Conservation (phyloP, 2,888 invertebrate species). For the Dusona sp. region DNA sequence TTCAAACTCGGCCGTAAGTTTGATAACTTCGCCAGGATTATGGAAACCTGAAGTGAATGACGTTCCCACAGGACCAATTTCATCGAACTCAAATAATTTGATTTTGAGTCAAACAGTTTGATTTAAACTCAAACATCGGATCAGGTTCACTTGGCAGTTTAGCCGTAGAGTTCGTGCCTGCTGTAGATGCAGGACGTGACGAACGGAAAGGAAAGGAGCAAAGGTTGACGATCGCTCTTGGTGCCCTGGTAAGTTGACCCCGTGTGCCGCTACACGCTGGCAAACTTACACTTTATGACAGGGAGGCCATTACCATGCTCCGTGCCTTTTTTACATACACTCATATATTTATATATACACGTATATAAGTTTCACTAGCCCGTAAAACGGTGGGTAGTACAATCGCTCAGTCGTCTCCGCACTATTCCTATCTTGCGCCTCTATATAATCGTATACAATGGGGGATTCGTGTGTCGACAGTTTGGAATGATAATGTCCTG, state of each 20-base stretch:
- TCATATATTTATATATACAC: neutral
- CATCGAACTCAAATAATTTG: conserved; percentile 28
- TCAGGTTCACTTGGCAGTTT: conserved; percentile 48
- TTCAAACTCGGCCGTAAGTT: neutral
- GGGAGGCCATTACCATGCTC: conserved; percentile 53
- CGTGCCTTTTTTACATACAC: conserved; percentile 18
- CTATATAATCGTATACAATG: conserved; percentile 65
- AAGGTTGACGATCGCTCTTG: conserved; percentile 63
- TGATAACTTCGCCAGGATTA: conserved; percentile 20
- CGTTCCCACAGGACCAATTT: conserved; percentile 59
- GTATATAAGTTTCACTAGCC: conserved; percentile 7
- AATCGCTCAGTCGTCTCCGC: conserved; percentile 55
- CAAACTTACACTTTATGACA: conserved; percentile 54
- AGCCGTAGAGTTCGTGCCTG: conserved; percentile 34
- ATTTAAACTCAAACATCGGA: conserved; percentile 42
- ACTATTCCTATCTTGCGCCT: conserved; percentile 53
- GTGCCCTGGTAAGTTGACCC: conserved; percentile 59
- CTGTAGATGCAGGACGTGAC: conserved; percentile 58
- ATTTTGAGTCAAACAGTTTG: conserved; percentile 9
- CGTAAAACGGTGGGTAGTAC: conserved; percentile 53
- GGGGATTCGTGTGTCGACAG: conserved; percentile 65
- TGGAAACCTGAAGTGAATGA: conserved; percentile 46
- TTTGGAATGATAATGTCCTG: conserved; percentile 62
- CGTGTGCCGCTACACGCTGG: conserved; percentile 34
- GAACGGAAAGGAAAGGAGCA: conserved; percentile 57